Evolutionary conservation across 2,888 invertebrate genomes (phyloP).

Genomic region (Polyommatus iphigenia): DNA sequence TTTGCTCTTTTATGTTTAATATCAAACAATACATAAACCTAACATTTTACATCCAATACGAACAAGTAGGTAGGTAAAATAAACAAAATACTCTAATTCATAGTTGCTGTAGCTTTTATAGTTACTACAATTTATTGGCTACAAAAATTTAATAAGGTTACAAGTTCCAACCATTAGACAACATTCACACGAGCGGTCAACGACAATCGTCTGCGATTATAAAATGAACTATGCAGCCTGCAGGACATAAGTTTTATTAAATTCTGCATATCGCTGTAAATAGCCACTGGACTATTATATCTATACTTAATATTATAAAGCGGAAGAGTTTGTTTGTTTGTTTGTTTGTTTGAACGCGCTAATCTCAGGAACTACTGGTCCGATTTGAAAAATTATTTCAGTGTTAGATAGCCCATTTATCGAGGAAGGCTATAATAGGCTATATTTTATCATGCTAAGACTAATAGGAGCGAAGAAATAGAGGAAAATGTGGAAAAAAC

Average conservation of each 20-base stretch:
- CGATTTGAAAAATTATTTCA: too few relatives aligned
- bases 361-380: too few relatives aligned
- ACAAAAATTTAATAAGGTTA: background rate
- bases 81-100: background rate
- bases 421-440: too few relatives aligned
- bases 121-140: background rate
- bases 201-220: background rate
- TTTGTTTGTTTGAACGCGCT: too few relatives aligned
- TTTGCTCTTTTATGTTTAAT: slow-evolving; percentile 2
- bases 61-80: too few relatives aligned
- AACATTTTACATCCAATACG: background rate
- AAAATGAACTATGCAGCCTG: background rate
- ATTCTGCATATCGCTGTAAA: background rate
- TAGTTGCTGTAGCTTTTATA: background rate
- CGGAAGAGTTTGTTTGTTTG: too few relatives aligned
- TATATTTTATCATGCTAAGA: too few relatives aligned
- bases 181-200: background rate
- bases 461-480: too few relatives aligned
- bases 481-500: too few relatives aligned
- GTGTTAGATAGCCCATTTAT: too few relatives aligned
- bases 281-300: background rate
- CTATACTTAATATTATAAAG: too few relatives aligned
- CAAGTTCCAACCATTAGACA: background rate
- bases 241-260: background rate
- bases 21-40: background rate